Conservation (phyloP, 1,140 invertebrate species). For the Caenorhabditis brenneri region DNA sequence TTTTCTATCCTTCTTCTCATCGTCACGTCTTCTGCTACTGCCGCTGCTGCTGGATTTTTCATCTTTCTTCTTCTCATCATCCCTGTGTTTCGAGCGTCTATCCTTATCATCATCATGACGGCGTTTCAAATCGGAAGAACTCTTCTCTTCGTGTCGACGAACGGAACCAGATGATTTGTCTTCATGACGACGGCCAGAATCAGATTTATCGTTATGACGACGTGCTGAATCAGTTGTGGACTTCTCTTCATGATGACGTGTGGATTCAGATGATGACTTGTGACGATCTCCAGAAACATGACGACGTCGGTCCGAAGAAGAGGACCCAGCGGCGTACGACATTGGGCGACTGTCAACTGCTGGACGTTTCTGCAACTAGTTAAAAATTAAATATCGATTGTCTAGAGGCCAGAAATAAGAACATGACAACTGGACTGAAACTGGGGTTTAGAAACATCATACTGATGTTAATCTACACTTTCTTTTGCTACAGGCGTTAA, state of each 20-base stretch:
- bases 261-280: background rate
- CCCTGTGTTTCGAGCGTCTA: background rate
- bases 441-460: background rate
- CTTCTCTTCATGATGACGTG: conserved; percentile 7
- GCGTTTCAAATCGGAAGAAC: background rate
- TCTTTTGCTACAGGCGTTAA: background rate
- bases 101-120: conserved; percentile 1
- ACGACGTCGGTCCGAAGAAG: background rate
- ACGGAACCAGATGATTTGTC: background rate
- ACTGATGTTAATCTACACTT: background rate
- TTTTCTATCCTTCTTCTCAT: background rate
- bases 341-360: conserved; percentile 1
- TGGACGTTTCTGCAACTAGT: background rate
- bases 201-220: too few relatives aligned
- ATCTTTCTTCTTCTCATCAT: background rate
- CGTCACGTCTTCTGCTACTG: conserved; percentile 27
- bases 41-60: background rate
- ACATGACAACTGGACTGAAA: background rate
- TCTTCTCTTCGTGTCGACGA: background rate
- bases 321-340: background rate
- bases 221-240: too few relatives aligned
- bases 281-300: background rate
- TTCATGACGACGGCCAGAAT: too few relatives aligned
- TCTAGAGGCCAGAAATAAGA: background rate
- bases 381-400: background rate